These are phyloP conservation scores for Istiophorus platypterus DNA, from an alignment of 2,113 vertebrate genomes.

Conservation along the genomic window DNA sequence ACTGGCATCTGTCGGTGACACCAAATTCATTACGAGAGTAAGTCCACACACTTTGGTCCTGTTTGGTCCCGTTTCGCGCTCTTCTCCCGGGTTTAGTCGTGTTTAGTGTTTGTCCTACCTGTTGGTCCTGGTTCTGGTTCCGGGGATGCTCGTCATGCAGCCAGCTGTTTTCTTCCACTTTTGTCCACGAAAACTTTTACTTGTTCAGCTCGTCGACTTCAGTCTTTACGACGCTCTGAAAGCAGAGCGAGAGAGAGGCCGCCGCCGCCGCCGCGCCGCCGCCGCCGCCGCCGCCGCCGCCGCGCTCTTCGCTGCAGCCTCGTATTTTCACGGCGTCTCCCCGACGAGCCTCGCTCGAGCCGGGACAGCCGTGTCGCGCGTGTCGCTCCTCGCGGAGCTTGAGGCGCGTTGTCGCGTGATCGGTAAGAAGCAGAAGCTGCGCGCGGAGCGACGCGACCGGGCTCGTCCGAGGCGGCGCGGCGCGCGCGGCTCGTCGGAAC, in stretches of 20 bases:
- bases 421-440: neutral
- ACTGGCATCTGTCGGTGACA: neutral
- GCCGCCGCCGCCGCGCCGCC: too few relatives aligned
- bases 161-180: conserved; percentile 26
- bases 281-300: too few relatives aligned
- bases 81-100: too few relatives aligned
- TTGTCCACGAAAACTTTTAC: neutral
- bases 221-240: neutral
- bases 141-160: neutral
- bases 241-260: too few relatives aligned
- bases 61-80: too few relatives aligned
- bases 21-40: neutral
- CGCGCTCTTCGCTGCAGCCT: too few relatives aligned
- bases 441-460: neutral
- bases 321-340: too few relatives aligned
- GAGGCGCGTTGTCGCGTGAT: too few relatives aligned
- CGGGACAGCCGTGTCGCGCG: too few relatives aligned
- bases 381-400: too few relatives aligned
- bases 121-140: conserved; percentile 9
- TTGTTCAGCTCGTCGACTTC: neutral
- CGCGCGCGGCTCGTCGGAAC: conserved; percentile 40
- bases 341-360: too few relatives aligned
- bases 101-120: conserved; percentile 63
- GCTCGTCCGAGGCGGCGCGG: conserved; percentile 10
- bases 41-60: too few relatives aligned